These are phyloP conservation scores for Dendrocopos noguchii DNA, from an alignment of 2,113 vertebrate species.

Conservation along the genomic window DNA sequence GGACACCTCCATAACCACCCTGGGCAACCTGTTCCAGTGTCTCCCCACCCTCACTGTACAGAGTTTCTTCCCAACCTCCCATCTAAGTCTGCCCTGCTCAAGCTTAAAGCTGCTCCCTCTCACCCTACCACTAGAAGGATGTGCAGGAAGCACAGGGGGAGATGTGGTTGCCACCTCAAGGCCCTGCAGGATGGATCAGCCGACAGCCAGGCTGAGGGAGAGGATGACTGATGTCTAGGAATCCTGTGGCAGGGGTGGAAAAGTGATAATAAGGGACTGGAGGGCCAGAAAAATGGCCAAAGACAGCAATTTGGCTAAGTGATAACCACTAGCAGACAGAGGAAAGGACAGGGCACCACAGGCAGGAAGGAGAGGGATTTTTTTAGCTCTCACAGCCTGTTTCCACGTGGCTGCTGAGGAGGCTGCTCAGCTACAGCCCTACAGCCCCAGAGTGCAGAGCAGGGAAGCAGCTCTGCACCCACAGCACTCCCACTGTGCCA, in stretches of 20 bases:
- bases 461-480: neutral
- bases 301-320: neutral
- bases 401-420: neutral
- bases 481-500: neutral
- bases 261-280: neutral
- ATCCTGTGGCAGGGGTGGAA: neutral
- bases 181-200: neutral
- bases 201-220: neutral
- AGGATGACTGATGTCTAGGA: neutral
- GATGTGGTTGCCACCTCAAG: neutral
- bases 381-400: neutral
- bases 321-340: slow-evolving; percentile 13
- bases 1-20: too few relatives aligned
- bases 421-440: neutral
- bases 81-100: too few relatives aligned
- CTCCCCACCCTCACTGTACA: too few relatives aligned
- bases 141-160: neutral
- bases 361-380: neutral
- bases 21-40: too few relatives aligned
- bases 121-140: too few relatives aligned
- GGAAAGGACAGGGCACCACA: neutral
- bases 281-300: neutral
- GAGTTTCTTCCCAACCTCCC: too few relatives aligned
- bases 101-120: too few relatives aligned
- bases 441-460: neutral